Evolutionary conservation across 2,888 invertebrate genomes (phyloP), one percentile per base, ranked within the genome.

Genomic region (Apotomis capreana): DNA sequence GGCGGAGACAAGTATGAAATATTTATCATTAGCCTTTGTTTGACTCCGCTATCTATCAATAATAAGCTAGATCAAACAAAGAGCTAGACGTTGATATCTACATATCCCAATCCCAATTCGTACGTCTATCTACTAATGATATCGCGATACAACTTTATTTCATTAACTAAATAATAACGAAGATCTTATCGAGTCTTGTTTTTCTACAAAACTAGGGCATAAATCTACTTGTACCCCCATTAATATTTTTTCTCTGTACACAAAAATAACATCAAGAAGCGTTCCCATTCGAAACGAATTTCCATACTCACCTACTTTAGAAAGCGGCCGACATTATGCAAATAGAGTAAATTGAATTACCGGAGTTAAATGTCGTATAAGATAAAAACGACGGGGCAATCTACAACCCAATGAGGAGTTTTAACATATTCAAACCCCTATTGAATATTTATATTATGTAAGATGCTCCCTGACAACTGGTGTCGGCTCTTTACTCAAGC

Each of bases 301-400:
- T 88, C 89, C 91, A 91, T 89, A 88, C 88, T 91, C 91, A 92
- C 92, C 91, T 92, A 92, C 90, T 91, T 89, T 84, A 87, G 85
- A 87, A 84, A 88, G 84, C 84, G 84, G 80, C 81, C 83, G 85
- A 88, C 92, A 90, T 92, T 92, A 93, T 93, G 93, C 91, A 91
- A 93, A 93, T 93, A 89, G 79, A 88, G 87, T 91, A 93, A 93
- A 93, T 93, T 93, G 93, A 93, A 93, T 93, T 92, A 92, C 93
- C 86, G 87, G 92, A 92, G 93, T 92, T 93, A 93, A 93, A 93
- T 93, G 93, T 93, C 89, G 91, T 89, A 91, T 92, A 89, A 93
- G 93, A 93, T 93, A 93, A 93, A 93, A 93, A 93, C 93, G 92
- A 92, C 89, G 85, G 85, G 82, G 91, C 90, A 88, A 92, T 93